Evolutionary conservation across 2,113 vertebrate genomes (phyloP).

Genomic region (Leptosomus discolor): DNA sequence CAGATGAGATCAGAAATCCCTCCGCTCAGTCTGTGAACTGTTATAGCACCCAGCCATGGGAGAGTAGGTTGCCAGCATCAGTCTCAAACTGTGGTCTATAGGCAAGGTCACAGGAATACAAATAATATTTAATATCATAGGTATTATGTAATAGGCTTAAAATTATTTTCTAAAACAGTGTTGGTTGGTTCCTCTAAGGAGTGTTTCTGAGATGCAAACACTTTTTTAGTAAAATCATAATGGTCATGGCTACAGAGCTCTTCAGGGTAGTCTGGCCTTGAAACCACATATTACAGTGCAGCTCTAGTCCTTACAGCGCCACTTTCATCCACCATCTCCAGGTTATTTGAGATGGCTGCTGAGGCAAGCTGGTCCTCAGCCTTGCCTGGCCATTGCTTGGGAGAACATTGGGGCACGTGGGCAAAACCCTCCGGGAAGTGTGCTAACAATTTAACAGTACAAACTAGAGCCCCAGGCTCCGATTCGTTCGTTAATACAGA

Average conservation of each 20-base stretch:
- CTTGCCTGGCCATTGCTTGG: not conserved
- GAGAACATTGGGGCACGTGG: not conserved
- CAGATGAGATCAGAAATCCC: constrained; percentile 11
- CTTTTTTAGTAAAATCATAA: not conserved
- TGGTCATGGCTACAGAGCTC: not conserved
- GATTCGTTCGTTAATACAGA: not conserved
- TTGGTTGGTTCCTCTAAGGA: not conserved
- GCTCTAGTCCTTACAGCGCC: not conserved
- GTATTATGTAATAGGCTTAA: not conserved
- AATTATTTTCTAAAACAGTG: not conserved
- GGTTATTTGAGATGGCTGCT: not conserved
- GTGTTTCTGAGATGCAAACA: not conserved
- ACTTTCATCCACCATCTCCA: not conserved
- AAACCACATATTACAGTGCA: not conserved
- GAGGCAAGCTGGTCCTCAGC: not conserved
- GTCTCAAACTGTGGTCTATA: not conserved
- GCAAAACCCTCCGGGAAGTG: not conserved
- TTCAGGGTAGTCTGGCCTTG: not conserved
- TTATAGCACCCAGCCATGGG: not conserved
- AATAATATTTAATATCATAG: not conserved
- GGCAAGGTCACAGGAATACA: not conserved
- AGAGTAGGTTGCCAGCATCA: fast-evolving
- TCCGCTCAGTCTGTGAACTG: not conserved
- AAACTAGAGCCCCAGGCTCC: not conserved
- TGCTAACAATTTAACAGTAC: not conserved